A percentile compares a stretch with the other conserved stretches of the same genome.
phyloP scores from a whole-genome alignment of 1,140 invertebrate species.

The Brachionus paranguensis region DNA sequence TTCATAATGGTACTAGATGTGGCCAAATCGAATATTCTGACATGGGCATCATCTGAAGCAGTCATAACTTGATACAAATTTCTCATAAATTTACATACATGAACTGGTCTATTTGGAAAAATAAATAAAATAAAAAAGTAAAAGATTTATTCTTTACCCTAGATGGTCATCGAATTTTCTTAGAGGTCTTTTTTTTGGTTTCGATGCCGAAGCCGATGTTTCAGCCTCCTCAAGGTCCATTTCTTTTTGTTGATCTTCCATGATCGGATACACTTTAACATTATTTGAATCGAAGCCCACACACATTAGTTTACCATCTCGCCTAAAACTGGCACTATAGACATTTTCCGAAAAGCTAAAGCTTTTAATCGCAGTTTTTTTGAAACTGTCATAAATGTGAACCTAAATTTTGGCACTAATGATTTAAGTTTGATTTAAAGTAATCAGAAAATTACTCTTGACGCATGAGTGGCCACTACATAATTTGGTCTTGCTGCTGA shows the following conservation, averaged over 20 bases:
- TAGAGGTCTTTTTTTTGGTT: slow-evolving; percentile 30
- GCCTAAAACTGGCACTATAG: slow-evolving; percentile 74
- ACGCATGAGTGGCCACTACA: slow-evolving; percentile 82
- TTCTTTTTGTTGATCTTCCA: slow-evolving; percentile 66
- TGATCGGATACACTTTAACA: slow-evolving; percentile 74
- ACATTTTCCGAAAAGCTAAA: slow-evolving; percentile 78
- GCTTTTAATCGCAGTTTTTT: slow-evolving; percentile 74
- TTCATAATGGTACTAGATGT: slow-evolving; percentile 66
- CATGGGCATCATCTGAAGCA: slow-evolving; percentile 87
- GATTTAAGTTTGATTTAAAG: neutral
- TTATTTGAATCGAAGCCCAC: slow-evolving; percentile 80
- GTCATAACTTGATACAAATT: slow-evolving; percentile 73
- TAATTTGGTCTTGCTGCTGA: slow-evolving; percentile 76
- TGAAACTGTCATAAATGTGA: slow-evolving; percentile 83
- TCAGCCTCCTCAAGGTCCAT: slow-evolving; percentile 53
- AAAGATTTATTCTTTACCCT: neutral
- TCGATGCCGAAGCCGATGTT: neutral
- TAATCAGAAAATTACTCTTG: slow-evolving; percentile 61
- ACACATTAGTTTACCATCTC: slow-evolving; percentile 73
- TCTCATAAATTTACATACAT: slow-evolving; percentile 73
- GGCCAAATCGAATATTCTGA: slow-evolving; percentile 79
- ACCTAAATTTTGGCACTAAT: slow-evolving; percentile 51
- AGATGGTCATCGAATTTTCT: slow-evolving; percentile 38
- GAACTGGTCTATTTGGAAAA: slow-evolving; percentile 62
- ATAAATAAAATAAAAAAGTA: neutral